phyloP scores from a whole-genome alignment of 1,140 invertebrate species.

The Bombus huntii region DNA sequence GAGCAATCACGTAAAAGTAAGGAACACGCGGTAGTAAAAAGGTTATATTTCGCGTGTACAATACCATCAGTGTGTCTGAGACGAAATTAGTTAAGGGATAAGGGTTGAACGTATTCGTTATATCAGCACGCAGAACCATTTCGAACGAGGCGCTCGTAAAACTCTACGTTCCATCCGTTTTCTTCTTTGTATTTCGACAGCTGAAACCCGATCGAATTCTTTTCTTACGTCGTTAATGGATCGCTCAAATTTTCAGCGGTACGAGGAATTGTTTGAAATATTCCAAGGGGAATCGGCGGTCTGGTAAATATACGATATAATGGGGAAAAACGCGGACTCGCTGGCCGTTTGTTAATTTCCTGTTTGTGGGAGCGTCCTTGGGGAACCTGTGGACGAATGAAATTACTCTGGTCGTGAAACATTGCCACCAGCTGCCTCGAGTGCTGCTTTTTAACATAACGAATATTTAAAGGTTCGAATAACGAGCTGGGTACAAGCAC shows the following conservation, averaged over 20 bases:
- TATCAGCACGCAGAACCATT: background rate
- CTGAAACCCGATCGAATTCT: background rate
- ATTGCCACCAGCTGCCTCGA: background rate
- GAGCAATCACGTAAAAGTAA: background rate
- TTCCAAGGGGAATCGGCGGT: background rate
- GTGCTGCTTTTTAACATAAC: background rate
- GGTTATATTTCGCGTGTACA: too few species aligned
- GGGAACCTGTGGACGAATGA: background rate
- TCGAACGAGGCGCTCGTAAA: too few species aligned
- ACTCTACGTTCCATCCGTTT: background rate
- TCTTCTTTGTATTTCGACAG: background rate
- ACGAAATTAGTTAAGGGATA: background rate
- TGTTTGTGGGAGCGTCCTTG: background rate
- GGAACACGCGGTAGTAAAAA: background rate
- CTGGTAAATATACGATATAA: conserved; percentile 19
- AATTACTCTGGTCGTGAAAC: background rate
- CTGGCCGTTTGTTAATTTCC: conserved; percentile 28
- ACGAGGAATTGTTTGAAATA: background rate
- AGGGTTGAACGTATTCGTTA: background rate
- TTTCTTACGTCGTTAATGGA: background rate
- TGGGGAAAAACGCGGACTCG: conserved; percentile 9
- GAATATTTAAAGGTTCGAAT: conserved; percentile 10
- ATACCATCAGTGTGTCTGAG: too few species aligned
- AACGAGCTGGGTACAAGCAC: too few species aligned
- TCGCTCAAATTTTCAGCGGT: background rate